Conservation (phyloP, 2,113 vertebrate species). For the Scopus umbretta region DNA sequence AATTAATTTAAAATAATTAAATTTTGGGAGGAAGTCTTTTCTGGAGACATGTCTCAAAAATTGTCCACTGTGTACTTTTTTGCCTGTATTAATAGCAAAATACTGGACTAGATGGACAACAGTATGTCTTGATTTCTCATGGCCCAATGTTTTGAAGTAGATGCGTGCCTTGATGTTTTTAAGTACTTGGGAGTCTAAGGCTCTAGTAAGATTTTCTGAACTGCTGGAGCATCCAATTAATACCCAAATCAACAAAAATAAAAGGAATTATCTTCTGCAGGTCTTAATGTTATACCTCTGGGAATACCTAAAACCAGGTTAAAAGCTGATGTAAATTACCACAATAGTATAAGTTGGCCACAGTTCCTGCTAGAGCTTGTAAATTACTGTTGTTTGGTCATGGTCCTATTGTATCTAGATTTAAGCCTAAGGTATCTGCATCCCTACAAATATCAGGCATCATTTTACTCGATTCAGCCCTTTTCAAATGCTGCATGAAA, state of each 20-base stretch:
- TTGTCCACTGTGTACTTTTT: not conserved
- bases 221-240: not conserved
- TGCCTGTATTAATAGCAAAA: not conserved
- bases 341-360: not conserved
- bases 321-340: not conserved
- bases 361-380: not conserved
- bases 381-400: not conserved
- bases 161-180: not conserved
- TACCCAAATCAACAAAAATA: not conserved
- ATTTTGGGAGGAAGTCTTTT: not conserved
- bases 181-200: not conserved
- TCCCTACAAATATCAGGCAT: not conserved
- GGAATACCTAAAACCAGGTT: not conserved
- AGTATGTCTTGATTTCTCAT: not conserved
- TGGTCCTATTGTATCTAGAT: not conserved
- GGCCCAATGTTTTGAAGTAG: not conserved
- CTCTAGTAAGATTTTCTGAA: not conserved
- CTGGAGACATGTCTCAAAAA: not conserved
- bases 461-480: not conserved
- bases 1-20: not conserved
- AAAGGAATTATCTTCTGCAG: not conserved
- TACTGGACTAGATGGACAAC: not conserved
- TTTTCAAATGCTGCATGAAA: not conserved
- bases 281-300: not conserved
- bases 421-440: not conserved